Base-by-base conservation (phyloP, 2,113 vertebrate genomes). In the Cercopithecus mona region DNA sequence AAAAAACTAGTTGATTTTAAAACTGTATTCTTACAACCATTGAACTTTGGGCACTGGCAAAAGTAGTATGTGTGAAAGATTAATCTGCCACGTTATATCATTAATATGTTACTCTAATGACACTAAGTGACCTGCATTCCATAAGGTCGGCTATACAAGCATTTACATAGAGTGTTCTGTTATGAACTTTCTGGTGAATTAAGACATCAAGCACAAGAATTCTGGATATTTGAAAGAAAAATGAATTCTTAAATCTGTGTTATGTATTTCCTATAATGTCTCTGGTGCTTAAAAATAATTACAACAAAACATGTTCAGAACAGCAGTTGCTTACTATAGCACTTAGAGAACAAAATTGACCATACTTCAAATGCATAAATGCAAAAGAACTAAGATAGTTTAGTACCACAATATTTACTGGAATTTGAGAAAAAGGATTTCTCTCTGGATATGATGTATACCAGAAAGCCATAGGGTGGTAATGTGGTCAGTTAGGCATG, bases 11-110 rank as follows among this genome's bases (percentile, higher is more conserved):
- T 55, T 86, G 12, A 2, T 81, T 96, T 94, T 68, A 78, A 66
- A 85, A 2, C 0, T 25, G 1, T 4, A 11, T 1, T 30, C 13
- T 68, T 57, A 12, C 88, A 84, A 18, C 16, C 32, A 12, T 27
- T 43, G 38, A 93, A 66, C 1, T 64, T 64, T 52, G 32, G 12
- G 14, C 6, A 5, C 17, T 78, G 13, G n/a, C 12, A 55, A 57
- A 90, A 45, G n/a, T 12, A 73, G 85, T 8, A 35, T 22, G 14
- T 12, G 23, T 66, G 8, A 59, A 59, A 11, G 22, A 32, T 70
- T 35, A 80, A 68, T 10, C 0, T 66, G 2, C 35, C 30, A 72
- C 23, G 11, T 27, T 55, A 27, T 72, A 40, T 66, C 52, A 72
- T 92, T 95, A 80, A 14, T 30, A 38, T 50, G 2, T 75, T 64